Evolutionary conservation across 2,113 vertebrate species (phyloP).

Genomic region (Rhabdomys dilectus): DNA sequence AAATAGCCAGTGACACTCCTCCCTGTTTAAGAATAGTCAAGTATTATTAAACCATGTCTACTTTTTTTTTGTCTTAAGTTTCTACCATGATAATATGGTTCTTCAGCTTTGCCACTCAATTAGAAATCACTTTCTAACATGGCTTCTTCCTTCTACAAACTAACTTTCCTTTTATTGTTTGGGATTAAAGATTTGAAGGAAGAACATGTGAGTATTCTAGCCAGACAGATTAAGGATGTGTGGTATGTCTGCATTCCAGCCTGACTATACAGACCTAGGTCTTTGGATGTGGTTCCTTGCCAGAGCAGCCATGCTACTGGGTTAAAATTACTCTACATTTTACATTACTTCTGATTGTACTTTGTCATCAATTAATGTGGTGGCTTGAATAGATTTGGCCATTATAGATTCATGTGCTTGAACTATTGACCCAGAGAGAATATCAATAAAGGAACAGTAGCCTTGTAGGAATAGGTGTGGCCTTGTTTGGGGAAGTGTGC

Average conservation of each 20-base stretch:
- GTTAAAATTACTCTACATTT: not conserved
- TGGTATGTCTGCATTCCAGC: too few relatives aligned
- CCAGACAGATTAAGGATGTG: too few relatives aligned
- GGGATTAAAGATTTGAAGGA: too few relatives aligned
- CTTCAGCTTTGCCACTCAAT: not conserved
- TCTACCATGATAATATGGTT: not conserved
- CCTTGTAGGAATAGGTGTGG: not conserved
- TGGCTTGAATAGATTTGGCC: not conserved
- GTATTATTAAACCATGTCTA: not conserved
- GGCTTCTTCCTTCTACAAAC: too few relatives aligned
- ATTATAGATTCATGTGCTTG: not conserved
- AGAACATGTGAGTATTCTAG: too few relatives aligned
- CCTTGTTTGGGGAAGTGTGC: not conserved
- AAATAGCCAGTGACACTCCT: not conserved
- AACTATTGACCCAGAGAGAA: not conserved
- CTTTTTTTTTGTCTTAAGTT: not conserved
- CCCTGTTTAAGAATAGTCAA: not conserved
- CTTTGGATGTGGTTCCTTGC: too few relatives aligned
- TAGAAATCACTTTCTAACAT: too few relatives aligned
- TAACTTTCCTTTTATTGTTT: too few relatives aligned
- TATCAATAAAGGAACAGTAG: not conserved
- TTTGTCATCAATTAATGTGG: not conserved
- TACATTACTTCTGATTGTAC: not conserved
- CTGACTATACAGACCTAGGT: too few relatives aligned
- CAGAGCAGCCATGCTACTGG: too few relatives aligned